Evolutionary conservation across 2,113 vertebrate species (phyloP), one percentile per base, ranked within the genome.

Genomic region (Argyrosomus japonicus): DNA sequence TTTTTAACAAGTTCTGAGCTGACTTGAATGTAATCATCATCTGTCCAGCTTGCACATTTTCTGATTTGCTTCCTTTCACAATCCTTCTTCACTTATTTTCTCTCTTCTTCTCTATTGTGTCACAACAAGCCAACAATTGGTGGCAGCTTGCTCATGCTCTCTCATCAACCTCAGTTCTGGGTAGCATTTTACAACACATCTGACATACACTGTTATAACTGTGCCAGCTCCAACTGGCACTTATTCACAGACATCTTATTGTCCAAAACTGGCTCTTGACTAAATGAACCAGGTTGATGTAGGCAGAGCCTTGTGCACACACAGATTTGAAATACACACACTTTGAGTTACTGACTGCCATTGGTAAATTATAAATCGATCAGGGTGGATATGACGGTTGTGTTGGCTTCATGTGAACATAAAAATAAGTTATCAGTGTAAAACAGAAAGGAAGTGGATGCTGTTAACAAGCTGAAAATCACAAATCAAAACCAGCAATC

Each of bases 201-300:
- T 29, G 63, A 51, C n/a, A 43, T 19, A 54, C 58, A 3, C 64
- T 67, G 69, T 70, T 76, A 19, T 13, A 67, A 57, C 57, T 1
- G 4, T 74, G 86, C 73, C 87, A 85, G 87, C 69, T 82, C 15
- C 68, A 9, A 14, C 73, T 89, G 89, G 89, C 86, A 82, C 40
- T 61, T 73, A 61, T 61, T 85, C 84, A 81, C 70, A 84, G 69
- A 53, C 71, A 32, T 72, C 56, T 72, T 78, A 78, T 84, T 86
- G 74, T 85, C 72, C 32, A 67, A 64, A 72, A 83, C 15, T 86
- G 84, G 78, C 78, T 69, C 54, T 12, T 73, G 77, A 86, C 83
- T 56, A 87, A 90, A 73, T 84, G n/a, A 84, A 79, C 11, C 3
- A 74, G 36, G 61, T 88, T 87, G 90, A 85, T 87, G 81, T 63